Conservation (phyloP, 2,888 invertebrate species). For the Cephalotes varians region DNA sequence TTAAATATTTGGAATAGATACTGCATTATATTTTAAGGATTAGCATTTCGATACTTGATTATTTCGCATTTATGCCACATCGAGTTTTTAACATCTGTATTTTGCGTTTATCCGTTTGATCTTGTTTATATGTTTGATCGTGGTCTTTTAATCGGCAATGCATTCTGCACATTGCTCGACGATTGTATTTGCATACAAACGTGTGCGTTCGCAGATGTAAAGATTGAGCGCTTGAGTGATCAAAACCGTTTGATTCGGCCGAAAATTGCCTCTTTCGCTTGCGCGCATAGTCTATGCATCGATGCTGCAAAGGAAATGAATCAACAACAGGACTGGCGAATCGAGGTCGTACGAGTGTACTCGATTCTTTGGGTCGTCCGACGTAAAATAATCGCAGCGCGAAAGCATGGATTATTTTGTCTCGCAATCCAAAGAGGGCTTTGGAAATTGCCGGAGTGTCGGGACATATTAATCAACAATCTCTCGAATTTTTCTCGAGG, state of each 20-base stretch:
- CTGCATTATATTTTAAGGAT: neutral
- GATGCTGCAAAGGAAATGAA: constrained; percentile 12
- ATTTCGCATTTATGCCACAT: neutral
- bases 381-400: neutral
- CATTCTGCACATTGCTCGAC: constrained; percentile 2
- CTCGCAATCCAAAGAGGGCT: neutral
- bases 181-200: constrained; percentile 8
- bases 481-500: neutral
- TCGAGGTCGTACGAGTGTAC: neutral
- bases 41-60: neutral
- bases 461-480: constrained; percentile 11
- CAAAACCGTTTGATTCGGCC: constrained; percentile 20
- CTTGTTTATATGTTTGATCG: neutral
- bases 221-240: constrained; percentile 33
- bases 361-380: neutral
- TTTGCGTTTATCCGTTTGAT: neutral
- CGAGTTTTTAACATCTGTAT: neutral
- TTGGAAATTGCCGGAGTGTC: neutral
- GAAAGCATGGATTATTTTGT: constrained; percentile 7
- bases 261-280: constrained; percentile 31
- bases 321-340: neutral
- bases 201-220: neutral
- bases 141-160: neutral
- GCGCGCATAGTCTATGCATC: neutral
- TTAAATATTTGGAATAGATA: neutral